These are phyloP conservation scores for Napeogenes sylphis DNA, from an alignment of 2,888 invertebrate species.

Conservation along the genomic window DNA sequence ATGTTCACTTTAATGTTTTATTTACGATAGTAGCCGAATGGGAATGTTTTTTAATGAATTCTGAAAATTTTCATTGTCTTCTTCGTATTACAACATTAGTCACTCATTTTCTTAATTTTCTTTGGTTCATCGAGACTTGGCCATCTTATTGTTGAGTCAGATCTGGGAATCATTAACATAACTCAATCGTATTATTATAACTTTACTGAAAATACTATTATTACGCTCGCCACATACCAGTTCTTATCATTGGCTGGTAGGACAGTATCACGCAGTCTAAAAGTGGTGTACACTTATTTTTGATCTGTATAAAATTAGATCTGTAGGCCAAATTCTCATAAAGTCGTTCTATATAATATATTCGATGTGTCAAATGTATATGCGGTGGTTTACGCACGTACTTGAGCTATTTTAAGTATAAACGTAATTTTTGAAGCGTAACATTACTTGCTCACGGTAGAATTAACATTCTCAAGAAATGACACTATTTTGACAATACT, in stretches of 20 bases:
- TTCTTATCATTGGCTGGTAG: conserved; percentile 19
- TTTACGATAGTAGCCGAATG: no score
- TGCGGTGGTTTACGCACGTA: neutral
- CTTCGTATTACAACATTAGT: no score
- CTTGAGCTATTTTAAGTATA: neutral
- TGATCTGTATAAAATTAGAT: conserved; percentile 30
- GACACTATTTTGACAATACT: conserved; percentile 2
- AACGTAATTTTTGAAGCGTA: conserved; percentile 1
- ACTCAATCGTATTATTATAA: neutral
- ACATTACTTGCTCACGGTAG: neutral
- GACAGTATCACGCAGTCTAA: conserved; percentile 29
- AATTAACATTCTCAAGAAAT: conserved; percentile 4
- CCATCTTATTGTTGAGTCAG: no score
- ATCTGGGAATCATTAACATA: no score
- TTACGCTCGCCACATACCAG: conserved; percentile 15
- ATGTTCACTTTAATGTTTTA: no score
- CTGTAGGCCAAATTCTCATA: conserved; percentile 28
- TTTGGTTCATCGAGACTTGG: no score
- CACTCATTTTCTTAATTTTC: no score
- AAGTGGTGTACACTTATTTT: conserved; percentile 27
- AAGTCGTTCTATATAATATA: conserved; percentile 14
- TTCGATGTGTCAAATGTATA: conserved; percentile 11
- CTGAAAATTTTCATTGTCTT: no score
- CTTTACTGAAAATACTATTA: conserved; percentile 11
- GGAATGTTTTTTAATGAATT: no score